phyloP scores from a whole-genome alignment of 2,797 vertebrate species.

The Malurus splendens region DNA sequence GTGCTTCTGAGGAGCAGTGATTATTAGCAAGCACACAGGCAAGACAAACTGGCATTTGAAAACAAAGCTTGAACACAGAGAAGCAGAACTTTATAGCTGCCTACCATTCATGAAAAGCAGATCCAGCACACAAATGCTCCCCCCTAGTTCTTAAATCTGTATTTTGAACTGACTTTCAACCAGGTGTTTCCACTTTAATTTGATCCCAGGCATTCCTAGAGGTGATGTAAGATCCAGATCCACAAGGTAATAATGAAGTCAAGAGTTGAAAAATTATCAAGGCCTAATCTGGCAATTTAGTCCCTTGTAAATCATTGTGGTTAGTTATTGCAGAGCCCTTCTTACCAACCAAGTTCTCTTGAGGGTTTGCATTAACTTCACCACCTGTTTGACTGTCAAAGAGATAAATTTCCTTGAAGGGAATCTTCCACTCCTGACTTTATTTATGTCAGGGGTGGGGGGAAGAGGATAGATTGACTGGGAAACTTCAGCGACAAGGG shows the following conservation, averaged over 20 bases:
- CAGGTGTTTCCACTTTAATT: slow-evolving; percentile 68
- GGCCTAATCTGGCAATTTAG: slow-evolving; percentile 64
- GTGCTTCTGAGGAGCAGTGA: not conserved
- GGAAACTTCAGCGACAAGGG: slow-evolving; percentile 11
- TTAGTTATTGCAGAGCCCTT: slow-evolving; percentile 53
- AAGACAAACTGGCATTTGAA: not conserved
- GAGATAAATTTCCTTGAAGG: slow-evolving; percentile 61
- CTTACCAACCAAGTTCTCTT: slow-evolving; percentile 52
- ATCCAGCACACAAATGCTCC: not conserved
- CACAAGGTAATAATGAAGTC: slow-evolving; percentile 66
- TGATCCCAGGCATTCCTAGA: slow-evolving; percentile 62
- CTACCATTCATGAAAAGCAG: not conserved
- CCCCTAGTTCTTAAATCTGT: slow-evolving; percentile 24
- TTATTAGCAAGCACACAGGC: not conserved
- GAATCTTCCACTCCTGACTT: slow-evolving; percentile 49
- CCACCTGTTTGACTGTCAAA: slow-evolving; percentile 62
- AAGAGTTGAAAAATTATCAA: slow-evolving; percentile 68
- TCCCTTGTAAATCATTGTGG: slow-evolving; percentile 61
- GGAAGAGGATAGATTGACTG: slow-evolving; percentile 36
- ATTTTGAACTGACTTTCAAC: slow-evolving; percentile 49
- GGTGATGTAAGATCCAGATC: slow-evolving; percentile 65
- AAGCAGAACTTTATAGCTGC: not conserved
- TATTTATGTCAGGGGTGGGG: slow-evolving; percentile 14
- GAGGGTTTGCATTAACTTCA: slow-evolving; percentile 47
- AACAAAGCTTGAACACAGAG: not conserved